Base-by-base conservation (phyloP, 2,797 vertebrate genomes). In the Sebastes matsubarae region DNA sequence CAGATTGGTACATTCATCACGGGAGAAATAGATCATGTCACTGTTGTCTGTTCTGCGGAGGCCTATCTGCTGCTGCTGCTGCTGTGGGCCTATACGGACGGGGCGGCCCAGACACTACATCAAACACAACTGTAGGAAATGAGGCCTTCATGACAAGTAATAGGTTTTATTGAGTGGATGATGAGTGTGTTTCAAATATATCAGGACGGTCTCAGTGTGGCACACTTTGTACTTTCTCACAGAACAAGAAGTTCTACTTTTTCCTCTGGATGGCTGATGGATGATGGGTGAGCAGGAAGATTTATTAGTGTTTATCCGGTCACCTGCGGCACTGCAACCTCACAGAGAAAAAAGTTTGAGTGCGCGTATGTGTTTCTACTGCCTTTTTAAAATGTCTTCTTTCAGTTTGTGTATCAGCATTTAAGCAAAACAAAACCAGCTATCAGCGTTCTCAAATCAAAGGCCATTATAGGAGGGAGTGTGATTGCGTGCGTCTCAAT, bases 1-100 rank as follows among this genome's bases (percentile, higher is more conserved):
- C 90, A 95, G 94, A 96, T 96, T 96, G 95, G 89, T 92, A 89
- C 94, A 96, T 96, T 95, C 91, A 96, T 95, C 95, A 95, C 72
- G 66, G 83, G 87, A 92, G 92, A 95, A 95, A 95, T 94, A 94
- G 94, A 95, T 95, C 93, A 95, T 92, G 93, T 93, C 93, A 94
- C 58, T 29, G 77, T 78, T 84, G 88, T 89, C 82, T 87, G 86
- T 81, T 87, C 69, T 82, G 84, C 16, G 4, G 86, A 89, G 89
- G 85, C 83, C 86, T 89, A 58, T 80, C 72, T 79, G 57, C 77
- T 80, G 87, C 73, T 81, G 87, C 84, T 88, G 87, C 83, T 88
- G 87, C 84, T 88, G 82, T 87, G 88, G 87, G 91, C 88, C 85
- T 79, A 34, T 27, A 42, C 55, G 66, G 77, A 88, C 24, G 20